Evolutionary conservation across 2,797 vertebrate species (phyloP), one percentile per base, ranked within the genome.

Genomic region (Morelia viridis): DNA sequence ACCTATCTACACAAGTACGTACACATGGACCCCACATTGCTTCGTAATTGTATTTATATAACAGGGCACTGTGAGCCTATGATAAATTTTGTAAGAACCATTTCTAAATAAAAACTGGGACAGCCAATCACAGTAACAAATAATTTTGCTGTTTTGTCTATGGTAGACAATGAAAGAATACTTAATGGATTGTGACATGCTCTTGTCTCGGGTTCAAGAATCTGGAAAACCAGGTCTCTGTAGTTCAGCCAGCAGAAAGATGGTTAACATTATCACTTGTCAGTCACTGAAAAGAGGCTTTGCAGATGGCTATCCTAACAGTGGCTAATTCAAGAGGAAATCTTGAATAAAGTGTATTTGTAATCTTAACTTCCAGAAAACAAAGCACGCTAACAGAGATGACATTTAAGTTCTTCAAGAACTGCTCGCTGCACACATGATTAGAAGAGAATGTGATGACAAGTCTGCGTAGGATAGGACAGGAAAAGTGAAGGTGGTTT

Each of bases 281-380:
- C 58, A 57, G 24, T n/a, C 46, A 88, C 35, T 22, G 41, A 88
- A 76, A 87, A 11, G n/a, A 85, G 28, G 46, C 26, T 62, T 88
- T 53, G 11, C 11, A 88, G 19, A 87, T 31, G 76, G 19, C 76
- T 80, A 62, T 6, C 19, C 13, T 91, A 15, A 24, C 58, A 88
- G 26, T 11, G 12, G 26, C 58, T 84, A 83, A 85, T 31, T 90
- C 60, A 85, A 90, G 22, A 64, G 22, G 62, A 89, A 89, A 56
- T 22, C n/a, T 68, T 91, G 60, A 1, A 60, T 76, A 58, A 80
- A 53, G 58, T 61, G 12, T 26, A 91, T 53, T 53, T 62, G 46
- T 61, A 76, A 88, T 80, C 7, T 71, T 80, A 88, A 28, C 11
- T 87, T 87, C 26, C 57, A 62, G 12, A 91, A 91, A 88, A 91